These are phyloP conservation scores for Geotrypetes seraphini DNA, from an alignment of 2,797 vertebrate genomes.

Conservation along the genomic window DNA sequence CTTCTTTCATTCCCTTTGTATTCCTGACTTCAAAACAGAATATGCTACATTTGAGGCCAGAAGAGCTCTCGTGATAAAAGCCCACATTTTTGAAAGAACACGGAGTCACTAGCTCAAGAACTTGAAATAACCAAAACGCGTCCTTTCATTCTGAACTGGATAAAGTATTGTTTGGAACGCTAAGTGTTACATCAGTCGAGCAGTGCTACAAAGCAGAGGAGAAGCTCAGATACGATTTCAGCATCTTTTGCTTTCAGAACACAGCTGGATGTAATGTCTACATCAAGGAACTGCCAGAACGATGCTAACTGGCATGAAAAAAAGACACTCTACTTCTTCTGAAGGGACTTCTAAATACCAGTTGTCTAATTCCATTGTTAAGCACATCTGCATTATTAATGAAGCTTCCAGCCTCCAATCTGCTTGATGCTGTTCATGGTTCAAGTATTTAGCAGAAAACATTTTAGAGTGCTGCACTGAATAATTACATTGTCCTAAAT, in stretches of 20 bases:
- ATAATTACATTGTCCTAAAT: slow-evolving; percentile 68
- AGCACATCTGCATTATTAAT: slow-evolving; percentile 78
- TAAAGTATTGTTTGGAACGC: slow-evolving; percentile 1
- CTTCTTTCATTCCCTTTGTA: background rate
- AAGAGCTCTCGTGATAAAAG: background rate
- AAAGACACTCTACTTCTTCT: slow-evolving; percentile 38
- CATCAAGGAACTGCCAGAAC: slow-evolving; percentile 64
- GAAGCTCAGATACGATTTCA: slow-evolving; percentile 37
- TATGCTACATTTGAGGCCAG: background rate
- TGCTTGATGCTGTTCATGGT: slow-evolving; percentile 58
- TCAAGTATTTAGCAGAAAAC: slow-evolving; percentile 55
- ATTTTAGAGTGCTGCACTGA: slow-evolving; percentile 52
- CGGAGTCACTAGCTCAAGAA: background rate
- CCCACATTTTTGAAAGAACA: background rate
- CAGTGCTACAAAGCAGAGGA: slow-evolving; percentile 33
- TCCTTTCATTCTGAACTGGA: slow-evolving; percentile 7
- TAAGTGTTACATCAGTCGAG: slow-evolving; percentile 31
- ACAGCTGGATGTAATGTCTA: slow-evolving; percentile 61
- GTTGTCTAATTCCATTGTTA: slow-evolving; percentile 80
- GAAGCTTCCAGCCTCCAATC: slow-evolving; percentile 53
- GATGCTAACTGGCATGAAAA: slow-evolving; percentile 58
- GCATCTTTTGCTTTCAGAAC: slow-evolving; percentile 52
- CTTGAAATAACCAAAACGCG: slow-evolving; percentile 13
- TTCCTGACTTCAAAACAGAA: background rate
- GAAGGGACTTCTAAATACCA: slow-evolving; percentile 69